Conservation (phyloP, 2,113 vertebrate species). For the Zapus hudsonius region DNA sequence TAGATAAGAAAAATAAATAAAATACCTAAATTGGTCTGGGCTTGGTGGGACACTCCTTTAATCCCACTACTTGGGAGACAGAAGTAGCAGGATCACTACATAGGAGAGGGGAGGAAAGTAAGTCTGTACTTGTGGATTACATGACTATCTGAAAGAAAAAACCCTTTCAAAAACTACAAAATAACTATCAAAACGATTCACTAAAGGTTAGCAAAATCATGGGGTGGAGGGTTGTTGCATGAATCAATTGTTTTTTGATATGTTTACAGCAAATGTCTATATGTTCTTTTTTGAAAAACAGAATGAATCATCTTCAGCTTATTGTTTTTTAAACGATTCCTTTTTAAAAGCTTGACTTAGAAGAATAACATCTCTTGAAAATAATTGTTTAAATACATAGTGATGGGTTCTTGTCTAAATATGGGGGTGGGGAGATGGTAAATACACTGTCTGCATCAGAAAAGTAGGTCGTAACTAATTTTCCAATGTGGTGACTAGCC, state of each 20-base stretch:
- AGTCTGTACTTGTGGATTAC: neutral
- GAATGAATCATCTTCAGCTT: neutral
- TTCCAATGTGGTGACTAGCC: neutral
- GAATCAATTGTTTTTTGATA: neutral
- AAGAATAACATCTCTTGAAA: neutral
- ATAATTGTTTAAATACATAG: neutral
- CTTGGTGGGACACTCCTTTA: too few species aligned
- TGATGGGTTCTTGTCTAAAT: neutral
- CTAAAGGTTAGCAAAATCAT: neutral
- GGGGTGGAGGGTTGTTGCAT: neutral
- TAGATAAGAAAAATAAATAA: constrained; percentile 2
- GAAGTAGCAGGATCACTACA: too few species aligned
- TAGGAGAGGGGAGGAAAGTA: neutral
- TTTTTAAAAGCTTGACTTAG: constrained; percentile 31
- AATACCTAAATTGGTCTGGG: constrained; percentile 22
- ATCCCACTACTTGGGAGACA: too few species aligned
- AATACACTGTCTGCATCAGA: neutral
- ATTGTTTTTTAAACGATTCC: neutral
- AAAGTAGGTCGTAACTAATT: constrained; percentile 2
- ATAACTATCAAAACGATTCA: neutral
- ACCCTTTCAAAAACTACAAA: neutral
- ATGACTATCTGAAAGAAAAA: constrained; percentile 34
- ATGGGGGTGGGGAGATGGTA: neutral
- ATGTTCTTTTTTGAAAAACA: neutral
- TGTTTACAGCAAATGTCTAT: constrained; percentile 2